Conservation (phyloP, 1,140 invertebrate species). For the Euura saliciscinereae region DNA sequence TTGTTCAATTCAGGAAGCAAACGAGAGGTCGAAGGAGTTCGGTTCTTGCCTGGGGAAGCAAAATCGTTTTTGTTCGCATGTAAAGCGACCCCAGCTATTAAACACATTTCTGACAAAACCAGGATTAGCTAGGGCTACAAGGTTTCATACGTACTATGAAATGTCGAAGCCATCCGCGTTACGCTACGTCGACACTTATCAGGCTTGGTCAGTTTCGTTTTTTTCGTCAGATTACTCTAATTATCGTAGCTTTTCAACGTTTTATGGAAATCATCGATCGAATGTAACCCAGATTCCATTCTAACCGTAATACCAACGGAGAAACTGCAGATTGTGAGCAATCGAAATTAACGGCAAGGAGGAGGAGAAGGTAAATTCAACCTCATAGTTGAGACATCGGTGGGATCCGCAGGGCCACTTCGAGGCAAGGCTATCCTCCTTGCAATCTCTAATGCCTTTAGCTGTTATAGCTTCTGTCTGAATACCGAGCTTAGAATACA, state of each 20-base stretch:
- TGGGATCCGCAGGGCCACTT: neutral
- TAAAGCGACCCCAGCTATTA: neutral
- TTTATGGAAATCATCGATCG: neutral
- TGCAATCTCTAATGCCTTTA: neutral
- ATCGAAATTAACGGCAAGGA: neutral
- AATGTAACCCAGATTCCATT: neutral
- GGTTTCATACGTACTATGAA: neutral
- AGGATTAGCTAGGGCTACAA: neutral
- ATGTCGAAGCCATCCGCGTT: neutral
- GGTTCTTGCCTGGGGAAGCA: too few species aligned
- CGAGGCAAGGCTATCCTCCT: neutral
- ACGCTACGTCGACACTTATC: neutral
- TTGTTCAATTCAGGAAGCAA: too few species aligned
- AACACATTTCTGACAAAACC: constrained; percentile 3
- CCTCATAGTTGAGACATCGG: neutral
- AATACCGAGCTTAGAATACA: neutral
- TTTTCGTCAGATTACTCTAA: neutral
- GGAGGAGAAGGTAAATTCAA: neutral
- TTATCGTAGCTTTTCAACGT: too few species aligned
- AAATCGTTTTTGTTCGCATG: constrained; percentile 3
- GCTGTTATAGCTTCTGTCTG: neutral
- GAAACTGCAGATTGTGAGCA: neutral
- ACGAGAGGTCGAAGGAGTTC: too few species aligned
- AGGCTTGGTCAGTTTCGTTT: neutral
- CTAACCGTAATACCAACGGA: neutral